These are phyloP conservation scores for Brachyrhaphis roseni DNA, from an alignment of 2,797 vertebrate genomes.

Conservation along the genomic window DNA sequence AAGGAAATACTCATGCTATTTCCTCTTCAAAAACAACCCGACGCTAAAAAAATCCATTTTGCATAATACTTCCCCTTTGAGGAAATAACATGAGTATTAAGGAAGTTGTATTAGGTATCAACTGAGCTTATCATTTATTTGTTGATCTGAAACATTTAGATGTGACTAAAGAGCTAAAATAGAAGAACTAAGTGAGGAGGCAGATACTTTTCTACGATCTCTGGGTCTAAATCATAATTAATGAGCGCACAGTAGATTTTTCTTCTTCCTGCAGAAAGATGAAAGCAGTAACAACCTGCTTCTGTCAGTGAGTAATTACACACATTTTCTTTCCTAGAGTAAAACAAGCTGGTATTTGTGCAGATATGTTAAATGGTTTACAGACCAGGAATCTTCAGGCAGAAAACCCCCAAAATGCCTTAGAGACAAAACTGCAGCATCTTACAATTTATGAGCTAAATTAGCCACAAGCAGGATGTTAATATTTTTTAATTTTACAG, in stretches of 20 bases:
- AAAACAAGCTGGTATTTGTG: constrained; percentile 49
- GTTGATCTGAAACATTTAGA: not conserved
- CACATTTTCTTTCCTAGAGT: constrained; percentile 55
- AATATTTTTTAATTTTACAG: constrained; percentile 54
- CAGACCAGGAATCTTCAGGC: constrained; percentile 35
- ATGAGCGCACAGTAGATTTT: not conserved
- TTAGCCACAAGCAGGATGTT: constrained; percentile 42
- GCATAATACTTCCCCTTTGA: not conserved
- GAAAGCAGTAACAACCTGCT: not conserved
- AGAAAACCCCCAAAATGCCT: constrained; percentile 16
- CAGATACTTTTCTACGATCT: not conserved
- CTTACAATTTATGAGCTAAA: constrained; percentile 47
- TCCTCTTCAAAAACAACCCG: too few relatives aligned
- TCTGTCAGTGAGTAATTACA: constrained; percentile 40
- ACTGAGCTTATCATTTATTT: not conserved
- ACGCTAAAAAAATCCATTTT: not conserved
- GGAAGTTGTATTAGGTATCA: not conserved
- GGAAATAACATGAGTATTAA: too few relatives aligned
- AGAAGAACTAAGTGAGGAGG: not conserved
- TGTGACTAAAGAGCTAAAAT: not conserved
- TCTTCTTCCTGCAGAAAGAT: constrained; percentile 4
- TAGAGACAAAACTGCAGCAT: constrained; percentile 47
- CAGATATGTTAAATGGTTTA: constrained; percentile 38
- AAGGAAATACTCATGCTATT: too few relatives aligned
- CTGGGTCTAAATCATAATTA: not conserved